Evolutionary conservation across 2,113 vertebrate genomes (phyloP), one percentile per base, ranked within the genome.

Genomic region (Eonycteris spelaea): DNA sequence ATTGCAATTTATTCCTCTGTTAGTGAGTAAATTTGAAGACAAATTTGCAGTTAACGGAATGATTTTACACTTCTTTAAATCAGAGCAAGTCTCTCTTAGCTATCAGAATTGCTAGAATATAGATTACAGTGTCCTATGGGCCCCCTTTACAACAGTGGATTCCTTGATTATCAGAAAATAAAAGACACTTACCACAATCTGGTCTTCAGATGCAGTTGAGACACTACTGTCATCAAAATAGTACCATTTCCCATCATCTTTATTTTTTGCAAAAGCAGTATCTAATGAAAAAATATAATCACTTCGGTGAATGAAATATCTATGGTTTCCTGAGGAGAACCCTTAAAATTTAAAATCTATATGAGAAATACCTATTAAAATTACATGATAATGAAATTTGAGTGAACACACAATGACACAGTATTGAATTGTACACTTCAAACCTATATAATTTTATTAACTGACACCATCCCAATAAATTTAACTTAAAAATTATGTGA

Each of bases 191-290:
- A 99, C 99, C 99, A 99, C 99, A 98, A 99, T 99, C 97, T 99
- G 99, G 97, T 99, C 99, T 97, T 99, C 99, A 74, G 98, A 99
- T 86, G 99, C 99, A 95, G 99, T 98, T 74, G 99, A 99, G 93
- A 99, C 99, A 48, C 99, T 99, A 98, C 99, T 99, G 98, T 99
- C 99, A 92, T 99, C 99, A 96, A 99, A 99, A 98, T 99, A 99
- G 99, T 99, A 99, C 99, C 99, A 99, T 98, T 99, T 99, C 55
- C 98, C 99, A 85, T 99, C 99, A 77, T 99, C 99, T 98, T 99
- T 99, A 97, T 99, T 99, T 98, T 99, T 99, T 65, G 99, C 99
- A 75, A 99, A 99, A 93, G 99, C 99, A 4, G 99, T 99, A 97
- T 99, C 99, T 99, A 98, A 96, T 65, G 84, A 53, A 90, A 96